Evolutionary conservation across 2,888 invertebrate genomes (phyloP).

Genomic region (Spodoptera exigua): DNA sequence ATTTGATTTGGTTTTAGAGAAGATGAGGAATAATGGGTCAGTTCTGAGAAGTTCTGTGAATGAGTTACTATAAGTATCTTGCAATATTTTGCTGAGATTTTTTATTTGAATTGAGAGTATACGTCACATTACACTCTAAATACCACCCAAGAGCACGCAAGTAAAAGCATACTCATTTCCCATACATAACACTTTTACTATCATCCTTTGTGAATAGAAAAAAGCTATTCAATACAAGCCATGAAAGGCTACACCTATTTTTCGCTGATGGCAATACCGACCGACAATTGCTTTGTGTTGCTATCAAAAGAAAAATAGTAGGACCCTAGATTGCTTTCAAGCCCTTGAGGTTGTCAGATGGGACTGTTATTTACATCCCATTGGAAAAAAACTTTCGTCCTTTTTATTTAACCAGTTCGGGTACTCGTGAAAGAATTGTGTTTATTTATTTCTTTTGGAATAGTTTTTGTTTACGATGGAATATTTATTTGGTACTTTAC

Average conservation of each 20-base stretch:
- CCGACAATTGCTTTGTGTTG: constrained; percentile 82
- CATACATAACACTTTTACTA: constrained; percentile 45
- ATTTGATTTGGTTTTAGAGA: neutral
- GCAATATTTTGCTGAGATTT: too few relatives aligned
- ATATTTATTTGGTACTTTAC: constrained; percentile 39
- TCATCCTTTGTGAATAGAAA: constrained; percentile 64
- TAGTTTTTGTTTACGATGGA: constrained; percentile 60
- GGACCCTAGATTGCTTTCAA: constrained; percentile 79
- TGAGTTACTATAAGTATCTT: too few relatives aligned
- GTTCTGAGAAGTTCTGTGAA: too few relatives aligned
- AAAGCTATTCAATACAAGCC: constrained; percentile 64
- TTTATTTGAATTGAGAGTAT: too few relatives aligned
- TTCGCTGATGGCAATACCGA: constrained; percentile 75
- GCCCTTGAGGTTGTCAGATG: constrained; percentile 79
- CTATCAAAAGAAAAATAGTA: constrained; percentile 78
- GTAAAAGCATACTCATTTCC: constrained; percentile 27
- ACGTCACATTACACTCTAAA: constrained; percentile 1
- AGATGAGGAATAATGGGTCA: too few relatives aligned
- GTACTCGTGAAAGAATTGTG: constrained; percentile 61
- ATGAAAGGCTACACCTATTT: constrained; percentile 71
- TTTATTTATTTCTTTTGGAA: constrained; percentile 61
- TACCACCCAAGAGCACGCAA: constrained; percentile 18
- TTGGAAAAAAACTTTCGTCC: constrained; percentile 69
- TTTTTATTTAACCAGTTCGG: constrained; percentile 67
- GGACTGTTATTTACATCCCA: constrained; percentile 79